Base-by-base conservation (phyloP, 2,797 vertebrate species). In the Melanogrammus aeglefinus region DNA sequence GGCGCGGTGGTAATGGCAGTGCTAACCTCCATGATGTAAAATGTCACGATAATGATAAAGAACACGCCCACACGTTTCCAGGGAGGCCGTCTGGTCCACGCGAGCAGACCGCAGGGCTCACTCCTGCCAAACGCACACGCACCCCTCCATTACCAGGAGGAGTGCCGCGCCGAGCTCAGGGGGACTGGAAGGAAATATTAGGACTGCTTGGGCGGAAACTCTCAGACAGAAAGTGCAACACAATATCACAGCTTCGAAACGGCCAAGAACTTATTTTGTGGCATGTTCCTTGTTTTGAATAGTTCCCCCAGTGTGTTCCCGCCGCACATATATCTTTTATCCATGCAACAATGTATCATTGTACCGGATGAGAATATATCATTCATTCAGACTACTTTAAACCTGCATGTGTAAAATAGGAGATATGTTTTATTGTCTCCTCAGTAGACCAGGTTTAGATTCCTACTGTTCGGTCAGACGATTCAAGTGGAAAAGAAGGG, bases 61-160 rank as follows among this genome's bases (percentile, higher is more conserved):
- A 78, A 36, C 66, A 31, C 78, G 77, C 76, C 88, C 88, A 33
- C 89, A 87, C 85, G 81, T 91, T 93, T 93, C 90, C 91, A 93
- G 79, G 70, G 85, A 85, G 82, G 85, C 83, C 1, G 80, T 78
- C 77, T 84, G 85, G 83, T 88, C 89, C 90, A 91, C 83, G 80
- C 85, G 87, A 90, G 87, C 80, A 85, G 84, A 91, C 91, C 91
- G 75, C 90, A 88, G 86, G 83, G 81, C 82, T 78, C 77, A 86
- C 81, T 41, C 41, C 81, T 88, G 83, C 87, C 90, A 76, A 76
- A 80, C 31, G 79, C 76, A 75, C 74, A 77, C 77, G 47, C 76
- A 47, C 69, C 31, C 39, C 38, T 27, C 87, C 88, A 91, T 88
- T 39, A 86, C 84, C 71, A 75, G 81, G 82, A 78, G 33, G 12